Evolutionary conservation across 2,797 vertebrate species (phyloP).

Genomic region (Sylvilagus floridanus): DNA sequence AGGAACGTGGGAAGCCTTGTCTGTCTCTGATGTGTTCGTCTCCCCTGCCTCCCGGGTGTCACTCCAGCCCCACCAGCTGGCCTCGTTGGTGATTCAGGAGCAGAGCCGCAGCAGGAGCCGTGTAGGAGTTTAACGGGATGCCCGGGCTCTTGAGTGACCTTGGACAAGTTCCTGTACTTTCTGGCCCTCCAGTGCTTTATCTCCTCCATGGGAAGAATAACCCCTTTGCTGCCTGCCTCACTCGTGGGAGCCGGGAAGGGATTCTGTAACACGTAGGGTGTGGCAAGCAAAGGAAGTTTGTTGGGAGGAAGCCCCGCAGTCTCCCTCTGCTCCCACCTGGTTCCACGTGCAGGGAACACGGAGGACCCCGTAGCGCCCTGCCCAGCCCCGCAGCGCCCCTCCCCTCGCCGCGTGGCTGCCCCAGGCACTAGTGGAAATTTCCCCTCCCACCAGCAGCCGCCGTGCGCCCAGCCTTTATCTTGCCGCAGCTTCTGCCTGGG

Average conservation of each 20-base stretch:
- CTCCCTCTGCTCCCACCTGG: not conserved
- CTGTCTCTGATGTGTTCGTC: not conserved
- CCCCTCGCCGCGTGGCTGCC: not conserved
- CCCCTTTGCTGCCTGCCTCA: not conserved
- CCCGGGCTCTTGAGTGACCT: not conserved
- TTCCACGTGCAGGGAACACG: no score
- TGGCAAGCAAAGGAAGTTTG: not conserved
- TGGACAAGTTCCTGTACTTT: not conserved
- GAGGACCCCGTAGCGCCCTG: no score
- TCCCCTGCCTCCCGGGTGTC: not conserved
- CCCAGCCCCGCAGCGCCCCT: no score
- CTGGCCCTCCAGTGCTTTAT: not conserved
- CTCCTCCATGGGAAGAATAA: not conserved
- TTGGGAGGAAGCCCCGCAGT: not conserved
- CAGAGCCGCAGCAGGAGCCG: slow-evolving; percentile 2
- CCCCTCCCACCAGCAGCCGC: slow-evolving; percentile 48
- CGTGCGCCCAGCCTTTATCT: slow-evolving; percentile 50
- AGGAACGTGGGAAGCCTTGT: not conserved
- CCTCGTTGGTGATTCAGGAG: not conserved
- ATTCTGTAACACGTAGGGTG: not conserved
- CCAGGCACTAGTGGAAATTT: slow-evolving; percentile 67
- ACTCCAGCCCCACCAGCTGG: not conserved
- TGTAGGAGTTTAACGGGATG: not conserved
- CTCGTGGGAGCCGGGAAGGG: not conserved
- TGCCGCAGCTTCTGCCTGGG: slow-evolving; percentile 22